Evolutionary conservation across 2,888 invertebrate species (phyloP).

Genomic region (Cantharis lateralis): DNA sequence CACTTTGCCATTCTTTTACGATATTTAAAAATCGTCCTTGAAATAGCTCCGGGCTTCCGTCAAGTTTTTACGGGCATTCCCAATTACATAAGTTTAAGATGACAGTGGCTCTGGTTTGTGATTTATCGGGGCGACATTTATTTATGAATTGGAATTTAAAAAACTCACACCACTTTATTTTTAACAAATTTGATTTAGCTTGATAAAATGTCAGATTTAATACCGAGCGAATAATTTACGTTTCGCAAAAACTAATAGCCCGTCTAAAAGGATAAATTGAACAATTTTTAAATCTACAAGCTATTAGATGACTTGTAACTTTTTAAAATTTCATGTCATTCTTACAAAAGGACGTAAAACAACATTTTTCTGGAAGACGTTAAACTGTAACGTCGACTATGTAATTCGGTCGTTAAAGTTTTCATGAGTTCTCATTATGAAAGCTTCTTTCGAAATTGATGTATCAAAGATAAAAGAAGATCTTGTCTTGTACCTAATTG

Average conservation of each 20-base stretch:
- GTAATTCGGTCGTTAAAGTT: not conserved
- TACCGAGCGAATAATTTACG: not conserved
- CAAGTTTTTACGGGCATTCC: not conserved
- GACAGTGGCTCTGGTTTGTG: not conserved
- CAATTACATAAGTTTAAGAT: not conserved
- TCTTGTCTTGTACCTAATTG: conserved; percentile 16
- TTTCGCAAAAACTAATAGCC: not conserved
- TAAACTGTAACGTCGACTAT: not conserved
- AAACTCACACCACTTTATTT: not conserved
- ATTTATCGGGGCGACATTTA: not conserved
- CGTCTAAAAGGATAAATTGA: not conserved
- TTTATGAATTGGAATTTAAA: not conserved
- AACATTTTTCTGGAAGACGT: not conserved
- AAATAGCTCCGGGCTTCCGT: not conserved
- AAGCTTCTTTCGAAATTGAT: not conserved
- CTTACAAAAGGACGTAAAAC: not conserved
- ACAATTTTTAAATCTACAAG: not conserved
- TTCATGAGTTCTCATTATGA: not conserved
- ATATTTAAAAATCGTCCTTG: not conserved
- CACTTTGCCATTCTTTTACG: not conserved
- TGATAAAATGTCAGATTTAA: not conserved
- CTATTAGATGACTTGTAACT: conserved; percentile 2
- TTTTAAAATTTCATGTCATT: not conserved
- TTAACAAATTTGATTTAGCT: not conserved
- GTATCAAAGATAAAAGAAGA: conserved; percentile 14